Evolutionary conservation across 2,113 vertebrate species (phyloP), one percentile per base, ranked within the genome.

Genomic region (Sialia sialis): DNA sequence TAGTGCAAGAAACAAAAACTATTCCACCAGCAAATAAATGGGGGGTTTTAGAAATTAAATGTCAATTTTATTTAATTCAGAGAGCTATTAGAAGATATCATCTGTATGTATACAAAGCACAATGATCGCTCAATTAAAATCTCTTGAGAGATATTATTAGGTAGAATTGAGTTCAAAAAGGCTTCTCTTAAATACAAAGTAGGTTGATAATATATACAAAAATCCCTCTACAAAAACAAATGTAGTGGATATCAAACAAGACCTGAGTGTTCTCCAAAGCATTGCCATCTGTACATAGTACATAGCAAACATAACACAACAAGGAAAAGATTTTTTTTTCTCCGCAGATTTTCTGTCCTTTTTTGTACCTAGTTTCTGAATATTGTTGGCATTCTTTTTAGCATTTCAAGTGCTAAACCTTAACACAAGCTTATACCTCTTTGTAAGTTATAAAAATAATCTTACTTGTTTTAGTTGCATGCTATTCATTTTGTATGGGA

Each of bases 41-140:
- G 17, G n/a, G 49, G 23, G n/a, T 58, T 90, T 87, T 80, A 72
- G 44, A 84, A 95, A 84, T 89, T 44, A 90, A 84, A 95, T 48
- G 17, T 11, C 10, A 55, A 17, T 79, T 84, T 85, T 83, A 48
- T 91, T 80, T 79, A 77, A 87, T 80, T 78, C 34, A 80, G 84
- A 60, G 49, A 49, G 7, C 25, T 84, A 51, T 80, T 77, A 66
- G n/a, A 81, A 88, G 27, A 63, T 63, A 81, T 76, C 39, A 82
- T 88, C 46, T 48, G 17, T 68, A 41, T 51, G 12, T 46, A 59
- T 7, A 55, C 20, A n/a, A 32, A 79, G 25, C 7, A 85, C 21
- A 55, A 48, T 84, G 43, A 93, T 55, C 17, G 30, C 17, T 56
- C 55, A 39, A 54, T 36, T 64, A 68, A 73, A 93, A 87, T 26